Evolutionary conservation across 2,888 invertebrate genomes (phyloP).

Genomic region (Dendrolimus houi): DNA sequence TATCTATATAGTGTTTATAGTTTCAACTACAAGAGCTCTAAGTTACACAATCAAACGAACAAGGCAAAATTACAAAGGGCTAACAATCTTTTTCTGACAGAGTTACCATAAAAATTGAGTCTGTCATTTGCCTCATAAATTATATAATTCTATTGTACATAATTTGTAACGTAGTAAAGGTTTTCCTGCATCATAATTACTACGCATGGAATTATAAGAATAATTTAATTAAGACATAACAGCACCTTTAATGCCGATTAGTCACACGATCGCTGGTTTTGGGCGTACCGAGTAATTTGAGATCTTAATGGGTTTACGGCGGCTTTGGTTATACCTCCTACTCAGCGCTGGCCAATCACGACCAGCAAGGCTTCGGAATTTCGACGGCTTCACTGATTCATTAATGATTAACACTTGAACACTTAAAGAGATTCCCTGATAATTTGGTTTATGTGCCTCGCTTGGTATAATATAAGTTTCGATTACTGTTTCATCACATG

Average conservation of each 20-base stretch:
- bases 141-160: constrained; percentile 56
- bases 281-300: constrained; percentile 71
- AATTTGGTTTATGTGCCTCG: constrained; percentile 22
- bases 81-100: too few relatives aligned
- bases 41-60: too few relatives aligned
- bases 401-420: constrained; percentile 50
- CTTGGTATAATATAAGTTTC: constrained; percentile 17
- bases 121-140: constrained; percentile 62
- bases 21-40: too few relatives aligned
- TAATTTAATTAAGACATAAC: constrained; percentile 74
- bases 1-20: too few relatives aligned
- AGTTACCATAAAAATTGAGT: constrained; percentile 6
- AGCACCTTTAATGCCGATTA: constrained; percentile 71
- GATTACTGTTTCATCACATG: constrained; percentile 20
- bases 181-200: constrained; percentile 53
- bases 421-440: constrained; percentile 45
- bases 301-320: constrained; percentile 61
- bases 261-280: constrained; percentile 65
- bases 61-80: too few relatives aligned
- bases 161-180: constrained; percentile 67
- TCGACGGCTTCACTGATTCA: constrained; percentile 58
- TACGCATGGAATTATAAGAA: constrained; percentile 48
- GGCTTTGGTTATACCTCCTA: constrained; percentile 62
- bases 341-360: constrained; percentile 55
- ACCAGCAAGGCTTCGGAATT: constrained; percentile 27